A percentile compares a stretch with the other conserved stretches of the same genome.
These are phyloP conservation scores for Eumaeus atala DNA, from an alignment of 1,140 invertebrate genomes.

Conservation along the genomic window DNA sequence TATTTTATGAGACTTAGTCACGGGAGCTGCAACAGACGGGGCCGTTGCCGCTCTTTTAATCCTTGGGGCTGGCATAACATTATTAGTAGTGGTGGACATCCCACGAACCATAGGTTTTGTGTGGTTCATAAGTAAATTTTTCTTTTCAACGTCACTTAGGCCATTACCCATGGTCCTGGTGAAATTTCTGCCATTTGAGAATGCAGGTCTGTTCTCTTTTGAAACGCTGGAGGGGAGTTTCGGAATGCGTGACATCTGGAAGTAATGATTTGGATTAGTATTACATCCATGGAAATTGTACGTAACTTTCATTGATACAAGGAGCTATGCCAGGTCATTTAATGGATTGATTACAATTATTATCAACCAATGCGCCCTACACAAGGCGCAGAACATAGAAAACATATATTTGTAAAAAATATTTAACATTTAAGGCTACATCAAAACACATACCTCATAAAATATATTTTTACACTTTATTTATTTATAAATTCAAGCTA, in stretches of 20 bases:
- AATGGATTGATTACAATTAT: too few species aligned
- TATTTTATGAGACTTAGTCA: slow-evolving; percentile 42
- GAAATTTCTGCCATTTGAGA: slow-evolving; percentile 35
- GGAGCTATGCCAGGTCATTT: too few species aligned
- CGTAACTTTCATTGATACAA: too few species aligned
- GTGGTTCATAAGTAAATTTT: slow-evolving; percentile 50
- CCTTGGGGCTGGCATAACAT: slow-evolving; percentile 37
- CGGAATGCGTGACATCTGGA: slow-evolving; percentile 65
- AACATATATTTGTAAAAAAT: background rate
- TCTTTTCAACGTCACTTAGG: slow-evolving; percentile 60
- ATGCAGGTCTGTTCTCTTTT: slow-evolving; percentile 55
- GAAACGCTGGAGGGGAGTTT: slow-evolving; percentile 42
- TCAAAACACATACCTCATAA: too few species aligned
- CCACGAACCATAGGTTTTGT: slow-evolving; percentile 44
- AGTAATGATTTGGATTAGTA: slow-evolving; percentile 14
- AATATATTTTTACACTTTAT: too few species aligned
- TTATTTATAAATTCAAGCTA: slow-evolving; percentile 7
- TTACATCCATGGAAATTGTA: too few species aligned
- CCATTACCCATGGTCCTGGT: slow-evolving; percentile 43
- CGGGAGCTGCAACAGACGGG: slow-evolving; percentile 30
- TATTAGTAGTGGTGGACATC: slow-evolving; percentile 19
- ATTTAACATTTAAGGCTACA: background rate
- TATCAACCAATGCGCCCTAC: too few species aligned
- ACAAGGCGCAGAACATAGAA: too few species aligned
- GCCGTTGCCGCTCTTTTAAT: slow-evolving; percentile 53